A percentile compares a stretch with the other conserved stretches of the same genome.
These are phyloP conservation scores for Nothocercus julius DNA, from an alignment of 2,113 vertebrate species.

Conservation along the genomic window DNA sequence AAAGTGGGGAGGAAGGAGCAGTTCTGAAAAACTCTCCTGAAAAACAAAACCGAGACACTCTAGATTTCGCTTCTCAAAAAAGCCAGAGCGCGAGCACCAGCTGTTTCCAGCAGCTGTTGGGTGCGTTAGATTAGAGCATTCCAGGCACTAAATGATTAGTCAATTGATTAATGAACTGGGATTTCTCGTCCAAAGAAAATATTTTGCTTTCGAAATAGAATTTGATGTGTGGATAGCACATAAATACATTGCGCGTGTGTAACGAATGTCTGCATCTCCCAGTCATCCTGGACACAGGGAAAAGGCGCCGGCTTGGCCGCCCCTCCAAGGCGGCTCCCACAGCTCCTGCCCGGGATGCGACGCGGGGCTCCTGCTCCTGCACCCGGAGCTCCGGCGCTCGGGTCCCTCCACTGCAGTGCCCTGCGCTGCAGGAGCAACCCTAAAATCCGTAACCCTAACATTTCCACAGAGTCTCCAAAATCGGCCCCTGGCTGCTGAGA, in stretches of 20 bases:
- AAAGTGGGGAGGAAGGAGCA: not conserved
- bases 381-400: too few species aligned
- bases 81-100: not conserved
- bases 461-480: too few species aligned
- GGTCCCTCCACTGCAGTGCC: too few species aligned
- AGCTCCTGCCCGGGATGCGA: not conserved
- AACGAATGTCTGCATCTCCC: constrained; percentile 13
- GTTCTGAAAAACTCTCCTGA: not conserved
- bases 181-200: constrained; percentile 54
- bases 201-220: constrained; percentile 54
- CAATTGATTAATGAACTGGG: constrained; percentile 61
- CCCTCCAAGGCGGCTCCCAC: not conserved
- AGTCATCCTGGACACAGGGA: not conserved
- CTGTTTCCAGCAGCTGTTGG: constrained; percentile 50
- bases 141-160: constrained; percentile 37
- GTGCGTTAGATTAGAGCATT: not conserved
- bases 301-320: not conserved
- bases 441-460: too few species aligned
- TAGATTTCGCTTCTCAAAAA: constrained; percentile 3
- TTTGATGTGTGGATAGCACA: constrained; percentile 6
- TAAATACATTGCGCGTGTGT: not conserved
- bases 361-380: not conserved
- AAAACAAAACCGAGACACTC: not conserved
- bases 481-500: too few species aligned
- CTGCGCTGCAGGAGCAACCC: too few species aligned